Conservation (phyloP, 2,888 invertebrate species). For the Psococerastis gibbosa region DNA sequence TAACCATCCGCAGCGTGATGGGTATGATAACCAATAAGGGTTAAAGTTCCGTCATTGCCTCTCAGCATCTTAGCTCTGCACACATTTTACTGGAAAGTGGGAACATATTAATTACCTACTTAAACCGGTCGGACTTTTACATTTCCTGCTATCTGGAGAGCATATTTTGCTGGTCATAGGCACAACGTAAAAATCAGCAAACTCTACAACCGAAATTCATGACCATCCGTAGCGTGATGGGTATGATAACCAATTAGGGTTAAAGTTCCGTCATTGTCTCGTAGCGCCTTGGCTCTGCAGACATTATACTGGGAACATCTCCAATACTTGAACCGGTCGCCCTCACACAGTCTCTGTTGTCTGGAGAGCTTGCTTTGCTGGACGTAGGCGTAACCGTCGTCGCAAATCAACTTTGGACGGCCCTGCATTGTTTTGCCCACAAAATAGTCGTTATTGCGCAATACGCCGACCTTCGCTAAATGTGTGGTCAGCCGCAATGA, state of each 20-base stretch:
- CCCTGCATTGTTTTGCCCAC: conserved; percentile 8
- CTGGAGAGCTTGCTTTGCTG: background rate
- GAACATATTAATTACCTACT: too few relatives aligned
- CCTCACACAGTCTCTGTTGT: background rate
- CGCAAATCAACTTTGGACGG: conserved; percentile 1
- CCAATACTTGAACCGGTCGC: conserved; percentile 5
- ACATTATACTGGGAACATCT: conserved; percentile 6
- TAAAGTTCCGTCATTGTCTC: background rate
- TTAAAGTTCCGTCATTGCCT: too few relatives aligned
- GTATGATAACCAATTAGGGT: background rate
- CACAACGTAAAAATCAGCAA: background rate
- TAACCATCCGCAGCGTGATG: too few relatives aligned
- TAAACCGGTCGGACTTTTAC: too few relatives aligned
- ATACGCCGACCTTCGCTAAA: too few relatives aligned
- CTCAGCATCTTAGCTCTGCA: too few relatives aligned
- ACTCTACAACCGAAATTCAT: background rate
- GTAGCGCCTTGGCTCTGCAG: conserved; percentile 1
- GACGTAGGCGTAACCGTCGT: background rate
- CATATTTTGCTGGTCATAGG: too few relatives aligned
- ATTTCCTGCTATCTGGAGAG: too few relatives aligned
- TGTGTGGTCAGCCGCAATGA: too few relatives aligned
- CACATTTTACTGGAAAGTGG: too few relatives aligned
- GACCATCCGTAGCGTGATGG: background rate
- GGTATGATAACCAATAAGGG: too few relatives aligned
- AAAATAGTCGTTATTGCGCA: conserved; percentile 1